A percentile compares a stretch with the other conserved stretches of the same genome.
phyloP scores from a whole-genome alignment of 2,888 invertebrate genomes.

The Apamea anceps region DNA sequence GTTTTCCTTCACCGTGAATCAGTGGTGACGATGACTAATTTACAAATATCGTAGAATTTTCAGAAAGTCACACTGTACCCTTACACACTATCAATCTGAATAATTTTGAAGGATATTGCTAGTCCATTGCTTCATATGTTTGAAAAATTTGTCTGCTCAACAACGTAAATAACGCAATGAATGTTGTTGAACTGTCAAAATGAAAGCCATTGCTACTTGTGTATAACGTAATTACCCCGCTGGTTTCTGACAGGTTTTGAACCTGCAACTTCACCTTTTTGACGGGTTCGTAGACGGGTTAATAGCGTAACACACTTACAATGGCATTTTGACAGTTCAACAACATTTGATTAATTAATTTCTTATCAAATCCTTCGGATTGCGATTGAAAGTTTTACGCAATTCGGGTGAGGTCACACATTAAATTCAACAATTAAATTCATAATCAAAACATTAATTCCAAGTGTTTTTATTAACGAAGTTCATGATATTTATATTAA shows the following conservation, averaged over 20 bases:
- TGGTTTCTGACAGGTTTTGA: background rate
- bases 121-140: too few species aligned
- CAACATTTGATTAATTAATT: background rate
- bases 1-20: slow-evolving; percentile 17
- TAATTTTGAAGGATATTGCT: too few species aligned
- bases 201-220: too few species aligned
- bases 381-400: background rate
- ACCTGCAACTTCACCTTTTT: background rate
- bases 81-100: too few species aligned
- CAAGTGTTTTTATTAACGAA: slow-evolving; percentile 45
- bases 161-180: too few species aligned
- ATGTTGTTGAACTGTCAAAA: too few species aligned
- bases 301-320: too few species aligned
- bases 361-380: background rate
- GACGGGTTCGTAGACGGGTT: background rate
- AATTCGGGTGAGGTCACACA: slow-evolving; percentile 4
- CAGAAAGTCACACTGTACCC: background rate
- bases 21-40: slow-evolving; percentile 17
- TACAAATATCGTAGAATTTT: background rate
- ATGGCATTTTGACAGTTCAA: background rate
- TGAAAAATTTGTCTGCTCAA: too few species aligned
- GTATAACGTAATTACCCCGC: too few species aligned
- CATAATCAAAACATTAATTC: slow-evolving; percentile 33
- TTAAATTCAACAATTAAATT: slow-evolving; percentile 15
- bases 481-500: slow-evolving; percentile 40